Evolutionary conservation across 2,797 vertebrate genomes (phyloP).

Genomic region (Centroberyx gerrardi): DNA sequence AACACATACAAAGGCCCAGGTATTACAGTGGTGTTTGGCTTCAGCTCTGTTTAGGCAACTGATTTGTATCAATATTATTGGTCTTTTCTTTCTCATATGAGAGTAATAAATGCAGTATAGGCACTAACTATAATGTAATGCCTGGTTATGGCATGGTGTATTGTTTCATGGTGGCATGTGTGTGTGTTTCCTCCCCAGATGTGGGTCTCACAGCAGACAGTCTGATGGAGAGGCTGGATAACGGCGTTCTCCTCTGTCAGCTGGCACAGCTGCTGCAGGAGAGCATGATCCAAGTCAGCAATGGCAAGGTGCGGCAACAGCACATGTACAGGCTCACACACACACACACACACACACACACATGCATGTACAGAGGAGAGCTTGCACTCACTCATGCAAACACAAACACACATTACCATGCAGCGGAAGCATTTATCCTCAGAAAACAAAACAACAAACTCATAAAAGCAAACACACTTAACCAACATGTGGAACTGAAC

Average conservation of each 20-base stretch:
- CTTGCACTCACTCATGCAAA: conserved; percentile 11
- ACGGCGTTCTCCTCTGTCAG: conserved; percentile 94
- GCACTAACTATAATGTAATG: no score
- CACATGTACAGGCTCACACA: conserved; percentile 6
- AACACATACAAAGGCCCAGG: no score
- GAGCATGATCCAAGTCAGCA: conserved; percentile 86
- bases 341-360: conserved; percentile 5
- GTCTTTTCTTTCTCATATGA: no score
- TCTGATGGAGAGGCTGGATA: conserved; percentile 95
- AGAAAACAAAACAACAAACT: no score
- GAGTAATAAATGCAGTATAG: no score
- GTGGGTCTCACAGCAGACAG: conserved; percentile 91
- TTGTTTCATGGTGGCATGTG: no score
- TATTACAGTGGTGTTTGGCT: no score
- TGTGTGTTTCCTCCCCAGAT: conserved; percentile 78
- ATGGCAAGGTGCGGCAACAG: conserved; percentile 73
- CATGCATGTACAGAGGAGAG: neutral
- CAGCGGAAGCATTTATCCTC: neutral
- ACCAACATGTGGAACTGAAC: no score
- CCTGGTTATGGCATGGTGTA: neutral
- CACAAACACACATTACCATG: neutral
- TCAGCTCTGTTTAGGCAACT: no score
- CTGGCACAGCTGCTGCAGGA: conserved; percentile 93
- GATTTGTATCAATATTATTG: no score
- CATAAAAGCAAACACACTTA: no score